Percentiles rank a stretch among this genome's conserved stretches.
Conservation (phyloP, 2,888 invertebrate genomes). For the Elysia crispata region DNA sequence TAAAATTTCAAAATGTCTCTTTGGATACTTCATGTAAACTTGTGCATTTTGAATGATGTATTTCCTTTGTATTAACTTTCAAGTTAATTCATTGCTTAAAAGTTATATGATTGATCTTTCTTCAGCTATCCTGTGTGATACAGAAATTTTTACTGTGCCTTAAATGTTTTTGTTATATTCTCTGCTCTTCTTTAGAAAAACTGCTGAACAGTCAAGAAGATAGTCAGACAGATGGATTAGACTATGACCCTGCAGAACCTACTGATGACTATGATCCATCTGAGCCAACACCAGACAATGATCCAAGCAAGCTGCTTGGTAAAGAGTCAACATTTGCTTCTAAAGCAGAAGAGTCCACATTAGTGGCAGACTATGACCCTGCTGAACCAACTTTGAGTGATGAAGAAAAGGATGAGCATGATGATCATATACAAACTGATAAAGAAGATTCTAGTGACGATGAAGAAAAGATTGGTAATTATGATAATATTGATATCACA, state of each 20-base stretch:
- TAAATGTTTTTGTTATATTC: too few relatives aligned
- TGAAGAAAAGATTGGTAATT: not conserved
- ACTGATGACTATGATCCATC: constrained; percentile 43
- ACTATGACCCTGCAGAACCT: constrained; percentile 44
- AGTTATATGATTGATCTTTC: too few relatives aligned
- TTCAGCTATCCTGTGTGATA: too few relatives aligned
- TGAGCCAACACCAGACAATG: constrained; percentile 33
- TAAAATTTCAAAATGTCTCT: too few relatives aligned
- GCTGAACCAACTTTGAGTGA: constrained; percentile 47
- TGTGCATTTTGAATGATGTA: too few relatives aligned
- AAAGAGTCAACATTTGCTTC: not conserved
- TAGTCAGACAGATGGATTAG: not conserved
- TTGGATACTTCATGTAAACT: too few relatives aligned
- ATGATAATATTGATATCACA: not conserved
- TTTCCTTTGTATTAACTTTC: too few relatives aligned
- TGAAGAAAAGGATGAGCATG: constrained; percentile 20
- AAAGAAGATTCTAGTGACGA: not conserved
- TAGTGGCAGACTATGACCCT: constrained; percentile 39
- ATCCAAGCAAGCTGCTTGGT: not conserved
- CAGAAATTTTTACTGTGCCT: too few relatives aligned
- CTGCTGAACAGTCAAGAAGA: too few relatives aligned
- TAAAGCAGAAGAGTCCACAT: not conserved
- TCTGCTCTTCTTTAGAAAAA: too few relatives aligned
- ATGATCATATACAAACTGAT: not conserved
- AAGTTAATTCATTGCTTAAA: too few relatives aligned